A percentile compares a stretch with the other conserved stretches of the same genome.
phyloP scores from a whole-genome alignment of 2,113 vertebrate genomes.

The Girardinichthys multiradiatus region DNA sequence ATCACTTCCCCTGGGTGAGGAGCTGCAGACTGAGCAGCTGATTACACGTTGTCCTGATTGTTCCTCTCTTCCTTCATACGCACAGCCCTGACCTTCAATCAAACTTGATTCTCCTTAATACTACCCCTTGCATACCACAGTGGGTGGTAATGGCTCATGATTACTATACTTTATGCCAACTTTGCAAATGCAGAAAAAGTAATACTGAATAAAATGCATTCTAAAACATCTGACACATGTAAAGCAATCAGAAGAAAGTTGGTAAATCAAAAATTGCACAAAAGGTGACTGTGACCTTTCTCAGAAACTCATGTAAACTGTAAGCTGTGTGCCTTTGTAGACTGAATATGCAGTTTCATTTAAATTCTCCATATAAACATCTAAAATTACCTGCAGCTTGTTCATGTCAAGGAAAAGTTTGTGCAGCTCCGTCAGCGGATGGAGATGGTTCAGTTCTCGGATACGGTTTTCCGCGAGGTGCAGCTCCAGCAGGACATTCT shows the following conservation, averaged over 20 bases:
- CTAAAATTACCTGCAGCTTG: conserved; percentile 85
- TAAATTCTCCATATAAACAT: conserved; percentile 25
- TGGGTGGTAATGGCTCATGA: conserved; percentile 74
- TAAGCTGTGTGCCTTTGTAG: conserved; percentile 21
- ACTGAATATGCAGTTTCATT: conserved; percentile 24
- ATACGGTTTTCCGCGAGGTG: conserved; percentile 86
- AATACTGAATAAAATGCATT: conserved; percentile 66
- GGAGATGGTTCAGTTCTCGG: conserved; percentile 81
- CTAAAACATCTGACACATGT: conserved; percentile 51
- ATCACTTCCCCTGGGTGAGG: conserved; percentile 67
- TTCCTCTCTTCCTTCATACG: conserved; percentile 67
- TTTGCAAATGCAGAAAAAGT: conserved; percentile 67
- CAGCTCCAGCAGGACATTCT: conserved; percentile 81
- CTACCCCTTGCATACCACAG: conserved; percentile 66
- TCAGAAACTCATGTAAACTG: conserved; percentile 43
- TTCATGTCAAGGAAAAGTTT: conserved; percentile 86
- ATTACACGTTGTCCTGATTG: conserved; percentile 78
- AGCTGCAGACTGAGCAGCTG: conserved; percentile 70
- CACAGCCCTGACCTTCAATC: conserved; percentile 79
- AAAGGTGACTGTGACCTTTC: conserved; percentile 57
- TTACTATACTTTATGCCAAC: conserved; percentile 75
- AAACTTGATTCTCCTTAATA: conserved; percentile 77
- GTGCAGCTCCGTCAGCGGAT: conserved; percentile 79
- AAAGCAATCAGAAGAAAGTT: conserved; percentile 61
- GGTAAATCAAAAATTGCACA: conserved; percentile 50